A percentile compares a stretch with the other conserved stretches of the same genome.
Evolutionary conservation across 2,888 invertebrate genomes (phyloP).

Genomic region (Toxonevra muliebris): DNA sequence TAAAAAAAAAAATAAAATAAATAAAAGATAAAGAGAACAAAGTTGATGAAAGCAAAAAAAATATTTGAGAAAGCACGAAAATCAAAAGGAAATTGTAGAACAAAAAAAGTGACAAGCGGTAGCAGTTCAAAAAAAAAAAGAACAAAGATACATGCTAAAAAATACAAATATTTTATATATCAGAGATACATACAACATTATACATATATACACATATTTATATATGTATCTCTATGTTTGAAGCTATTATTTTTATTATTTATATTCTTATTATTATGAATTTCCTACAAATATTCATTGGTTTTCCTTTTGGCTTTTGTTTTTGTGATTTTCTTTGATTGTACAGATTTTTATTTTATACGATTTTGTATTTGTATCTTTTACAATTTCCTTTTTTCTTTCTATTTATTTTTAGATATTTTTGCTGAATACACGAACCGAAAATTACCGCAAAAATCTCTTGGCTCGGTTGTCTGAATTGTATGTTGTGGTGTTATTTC

Average conservation of each 20-base stretch:
- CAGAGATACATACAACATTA: too few species aligned
- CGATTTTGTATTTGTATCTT: not conserved
- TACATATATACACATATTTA: too few species aligned
- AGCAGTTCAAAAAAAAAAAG: slow-evolving; percentile 26
- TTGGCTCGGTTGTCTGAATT: too few species aligned
- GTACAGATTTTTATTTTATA: slow-evolving; percentile 6
- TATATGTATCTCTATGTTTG: too few species aligned
- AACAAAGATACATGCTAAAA: slow-evolving; percentile 18
- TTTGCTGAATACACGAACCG: too few species aligned
- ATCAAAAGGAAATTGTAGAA: slow-evolving; percentile 6
- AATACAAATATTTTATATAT: not conserved
- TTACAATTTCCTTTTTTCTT: not conserved
- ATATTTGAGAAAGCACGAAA: too few species aligned
- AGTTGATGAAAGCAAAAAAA: too few species aligned
- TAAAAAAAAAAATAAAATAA: too few species aligned
- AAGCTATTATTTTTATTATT: not conserved
- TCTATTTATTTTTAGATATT: slow-evolving; percentile 3
- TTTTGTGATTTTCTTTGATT: slow-evolving; percentile 8
- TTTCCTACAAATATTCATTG: slow-evolving; percentile 18
- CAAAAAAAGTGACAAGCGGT: too few species aligned
- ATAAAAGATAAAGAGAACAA: too few species aligned
- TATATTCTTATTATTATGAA: not conserved
- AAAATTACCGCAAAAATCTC: too few species aligned
- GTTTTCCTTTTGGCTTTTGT: slow-evolving; percentile 16
- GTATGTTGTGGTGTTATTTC: too few species aligned